Conservation (phyloP, 2,888 invertebrate species). For the Dicranocentrus wangi region DNA sequence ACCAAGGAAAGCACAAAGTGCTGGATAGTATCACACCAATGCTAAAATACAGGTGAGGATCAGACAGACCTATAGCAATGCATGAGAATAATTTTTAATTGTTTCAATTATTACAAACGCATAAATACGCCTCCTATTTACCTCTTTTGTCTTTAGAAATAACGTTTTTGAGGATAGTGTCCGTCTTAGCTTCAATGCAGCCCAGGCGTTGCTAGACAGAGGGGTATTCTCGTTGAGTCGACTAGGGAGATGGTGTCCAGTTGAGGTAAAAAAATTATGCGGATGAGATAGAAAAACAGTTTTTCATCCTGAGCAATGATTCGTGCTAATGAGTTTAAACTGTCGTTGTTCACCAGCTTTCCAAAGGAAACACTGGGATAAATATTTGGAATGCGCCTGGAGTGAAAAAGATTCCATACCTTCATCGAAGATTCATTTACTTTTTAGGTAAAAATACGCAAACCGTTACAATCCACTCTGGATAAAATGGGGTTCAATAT, state of each 20-base stretch:
- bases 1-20: slow-evolving; percentile 46
- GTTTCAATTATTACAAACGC: neutral
- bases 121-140: no score
- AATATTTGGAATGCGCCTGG: slow-evolving; percentile 69
- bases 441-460: no score
- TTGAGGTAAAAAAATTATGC: slow-evolving; percentile 77
- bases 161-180: slow-evolving; percentile 66
- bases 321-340: neutral
- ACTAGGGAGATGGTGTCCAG: slow-evolving; percentile 81
- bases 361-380: slow-evolving; percentile 66
- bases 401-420: slow-evolving; percentile 64
- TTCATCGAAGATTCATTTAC: slow-evolving; percentile 68
- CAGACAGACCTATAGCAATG: no score
- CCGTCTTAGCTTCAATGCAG: slow-evolving; percentile 56
- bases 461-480: no score
- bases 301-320: neutral
- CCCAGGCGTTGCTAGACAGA: slow-evolving; percentile 78
- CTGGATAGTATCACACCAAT: slow-evolving; percentile 30
- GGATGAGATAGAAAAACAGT: neutral
- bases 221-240: slow-evolving; percentile 81
- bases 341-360: slow-evolving; percentile 39
- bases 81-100: no score
- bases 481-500: no score
- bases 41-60: slow-evolving; percentile 57
- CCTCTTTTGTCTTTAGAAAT: slow-evolving; percentile 19